Evolutionary conservation across 1,140 invertebrate genomes (phyloP).

Genomic region (Holcopasites calliopsidis): DNA sequence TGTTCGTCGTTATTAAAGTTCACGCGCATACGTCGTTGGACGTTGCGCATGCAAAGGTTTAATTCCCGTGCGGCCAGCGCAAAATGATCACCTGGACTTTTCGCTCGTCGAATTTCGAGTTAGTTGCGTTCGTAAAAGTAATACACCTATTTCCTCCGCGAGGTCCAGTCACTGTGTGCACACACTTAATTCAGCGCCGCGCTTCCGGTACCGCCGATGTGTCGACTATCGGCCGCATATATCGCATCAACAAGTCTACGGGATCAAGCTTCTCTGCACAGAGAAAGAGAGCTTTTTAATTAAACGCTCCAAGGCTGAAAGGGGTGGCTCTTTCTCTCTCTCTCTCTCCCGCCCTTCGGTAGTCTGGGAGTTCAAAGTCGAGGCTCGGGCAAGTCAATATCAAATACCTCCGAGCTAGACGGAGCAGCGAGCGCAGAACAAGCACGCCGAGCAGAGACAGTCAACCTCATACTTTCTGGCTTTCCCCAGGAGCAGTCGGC

Average conservation of each 20-base stretch:
- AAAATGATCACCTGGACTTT: constrained; percentile 10
- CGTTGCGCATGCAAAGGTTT: no score
- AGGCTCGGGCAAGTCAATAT: constrained; percentile 78
- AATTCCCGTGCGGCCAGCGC: background rate
- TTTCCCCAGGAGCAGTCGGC: background rate
- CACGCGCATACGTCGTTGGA: no score
- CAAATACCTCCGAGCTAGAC: constrained; percentile 79
- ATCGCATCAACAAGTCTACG: constrained; percentile 45
- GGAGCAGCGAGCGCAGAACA: constrained; percentile 58
- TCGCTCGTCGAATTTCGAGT: constrained; percentile 21
- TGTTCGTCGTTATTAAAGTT: background rate
- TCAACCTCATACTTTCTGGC: background rate
- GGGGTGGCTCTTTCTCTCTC: background rate
- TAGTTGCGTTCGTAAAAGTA: constrained; percentile 35
- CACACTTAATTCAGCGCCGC: constrained; percentile 34
- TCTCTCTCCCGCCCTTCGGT: constrained; percentile 6
- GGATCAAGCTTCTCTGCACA: background rate
- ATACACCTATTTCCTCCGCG: constrained; percentile 35
- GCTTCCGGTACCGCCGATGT: constrained; percentile 46
- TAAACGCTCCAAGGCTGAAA: constrained; percentile 68
- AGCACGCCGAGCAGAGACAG: constrained; percentile 64
- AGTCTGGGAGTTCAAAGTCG: constrained; percentile 76
- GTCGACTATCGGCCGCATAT: constrained; percentile 60
- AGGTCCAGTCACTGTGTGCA: constrained; percentile 21
- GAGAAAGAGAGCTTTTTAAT: constrained; percentile 75